Evolutionary conservation across 2,888 invertebrate species (phyloP).

Genomic region (Leptopilina syphax): DNA sequence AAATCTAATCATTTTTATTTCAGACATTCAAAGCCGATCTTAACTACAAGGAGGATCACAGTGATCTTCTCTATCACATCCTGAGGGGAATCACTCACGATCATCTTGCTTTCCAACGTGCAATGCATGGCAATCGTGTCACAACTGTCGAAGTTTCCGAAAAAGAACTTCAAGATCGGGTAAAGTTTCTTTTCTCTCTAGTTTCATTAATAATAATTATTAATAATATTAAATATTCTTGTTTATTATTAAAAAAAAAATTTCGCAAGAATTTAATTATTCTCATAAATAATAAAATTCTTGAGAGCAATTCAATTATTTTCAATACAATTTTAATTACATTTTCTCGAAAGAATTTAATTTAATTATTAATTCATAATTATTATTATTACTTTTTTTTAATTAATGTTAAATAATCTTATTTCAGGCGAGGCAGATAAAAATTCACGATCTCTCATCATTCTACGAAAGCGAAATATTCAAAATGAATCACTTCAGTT

Average conservation of each 20-base stretch:
- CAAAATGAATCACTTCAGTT: constrained; percentile 90
- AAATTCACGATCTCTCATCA: constrained; percentile 90
- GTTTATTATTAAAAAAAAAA: background rate
- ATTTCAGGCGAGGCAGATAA: constrained; percentile 92
- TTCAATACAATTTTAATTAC: too few relatives aligned
- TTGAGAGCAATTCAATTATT: too few relatives aligned
- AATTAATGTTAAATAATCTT: constrained; percentile 42
- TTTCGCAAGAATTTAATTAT: too few relatives aligned
- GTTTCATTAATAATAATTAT: constrained; percentile 33
- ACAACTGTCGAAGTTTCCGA: constrained; percentile 90
- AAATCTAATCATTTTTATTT: constrained; percentile 60
- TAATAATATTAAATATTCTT: constrained; percentile 16
- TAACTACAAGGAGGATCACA: constrained; percentile 95
- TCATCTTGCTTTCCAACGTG: constrained; percentile 90
- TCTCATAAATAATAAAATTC: too few relatives aligned
- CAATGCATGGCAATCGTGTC: constrained; percentile 82
- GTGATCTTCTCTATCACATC: constrained; percentile 96
- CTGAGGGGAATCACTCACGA: constrained; percentile 95
- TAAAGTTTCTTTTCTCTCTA: constrained; percentile 64
- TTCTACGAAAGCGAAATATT: constrained; percentile 96
- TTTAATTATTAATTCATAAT: too few relatives aligned
- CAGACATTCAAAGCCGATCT: constrained; percentile 96
- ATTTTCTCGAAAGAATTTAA: too few relatives aligned
- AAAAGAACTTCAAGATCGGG: constrained; percentile 88
- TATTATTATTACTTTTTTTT: too few relatives aligned